Evolutionary conservation across 2,113 vertebrate genomes (phyloP), one percentile per base, ranked within the genome.

Genomic region (Solea solea): DNA sequence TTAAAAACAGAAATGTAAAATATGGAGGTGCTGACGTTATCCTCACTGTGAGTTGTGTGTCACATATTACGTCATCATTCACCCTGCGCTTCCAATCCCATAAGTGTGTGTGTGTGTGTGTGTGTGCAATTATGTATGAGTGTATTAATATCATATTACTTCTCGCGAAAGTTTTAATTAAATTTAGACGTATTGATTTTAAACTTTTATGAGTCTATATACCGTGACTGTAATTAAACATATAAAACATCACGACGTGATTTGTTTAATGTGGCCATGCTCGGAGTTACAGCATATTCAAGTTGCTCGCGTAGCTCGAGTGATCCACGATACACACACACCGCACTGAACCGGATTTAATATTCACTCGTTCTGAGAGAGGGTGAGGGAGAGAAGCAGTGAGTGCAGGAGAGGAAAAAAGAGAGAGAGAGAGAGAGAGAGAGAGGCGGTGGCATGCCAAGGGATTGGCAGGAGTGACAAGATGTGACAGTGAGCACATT

Each of bases 401-500:
- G 12, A 34, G 69, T 12, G 51, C 5, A 34, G 11, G 49, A 51
- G 61, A 58, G 53, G 45, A 61, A 48, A 45, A 40, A 12, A 41
- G 56, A 60, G 69, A 21, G 53, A 54, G 61, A 21, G 56, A 21
- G 21, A 21, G 56, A 60, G 2, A 0, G 2, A 40, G 16, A 10
- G 10, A 6, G 4, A 9, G 68, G 68, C 66, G 54, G 41, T n/a
- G 79, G 69, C 48, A 64, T 70, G 57, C 64, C 75, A 48, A 46
- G 77, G 78, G 85, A 89, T 63, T 82, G 82, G 83, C 73, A 86
- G 81, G 76, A 89, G 85, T 89, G 86, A 92, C 87, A 53, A 82
- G 83, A 92, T 87, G 90, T 91, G 92, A 90, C 88, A 87, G 84
- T 78, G 84, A 90, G 86, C 87, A 87, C 78, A 90, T 80, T 89